Evolutionary conservation across 2,113 vertebrate species (phyloP), one percentile per base, ranked within the genome.

Genomic region (Castor canadensis): DNA sequence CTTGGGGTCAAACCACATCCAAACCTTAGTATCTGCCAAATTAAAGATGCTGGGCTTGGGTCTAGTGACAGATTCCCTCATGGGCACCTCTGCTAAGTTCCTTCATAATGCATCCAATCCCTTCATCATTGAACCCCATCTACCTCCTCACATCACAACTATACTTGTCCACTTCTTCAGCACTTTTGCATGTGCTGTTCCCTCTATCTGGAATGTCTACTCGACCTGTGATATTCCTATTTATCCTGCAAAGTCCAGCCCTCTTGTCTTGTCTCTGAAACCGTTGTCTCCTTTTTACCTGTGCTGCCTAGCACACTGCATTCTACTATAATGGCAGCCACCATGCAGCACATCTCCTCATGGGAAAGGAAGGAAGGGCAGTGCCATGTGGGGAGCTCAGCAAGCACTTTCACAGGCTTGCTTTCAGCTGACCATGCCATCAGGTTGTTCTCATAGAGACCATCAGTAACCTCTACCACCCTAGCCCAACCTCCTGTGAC

Each of bases 301-400:
- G n/a, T 30, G 47, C 30, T 11, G 22, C 32, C 22, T 10, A 26
- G 67, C 30, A 5, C 19, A 3, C 15, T 0, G 24, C 16, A 5
- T 45, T 28, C 8, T n/a, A n/a, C n/a, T n/a, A n/a, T n/a, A n/a
- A n/a, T n/a, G n/a, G n/a, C n/a, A n/a, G n/a, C n/a, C 30, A 19
- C n/a, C 32, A 9, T 2, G 5, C 13, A 22, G 43, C 22, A 8
- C 22, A 6, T 30, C 35, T 56, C 38, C 15, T 45, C 26, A 1
- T 22, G 10, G 32, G 38, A 20, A 19, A 30, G 69, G 12, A 24
- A 40, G 52, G 22, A 26, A 67, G 45, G 20, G 7, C 32, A 22
- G 38, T 1, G 12, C n/a, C 45, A 6, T 3, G 45, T 52, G 7
- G 1, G 16, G 10, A 20, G 28, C 15, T n/a, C 1, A 0, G 28